Evolutionary conservation across 2,888 invertebrate species (phyloP).

Genomic region (Synergus umbraculus): DNA sequence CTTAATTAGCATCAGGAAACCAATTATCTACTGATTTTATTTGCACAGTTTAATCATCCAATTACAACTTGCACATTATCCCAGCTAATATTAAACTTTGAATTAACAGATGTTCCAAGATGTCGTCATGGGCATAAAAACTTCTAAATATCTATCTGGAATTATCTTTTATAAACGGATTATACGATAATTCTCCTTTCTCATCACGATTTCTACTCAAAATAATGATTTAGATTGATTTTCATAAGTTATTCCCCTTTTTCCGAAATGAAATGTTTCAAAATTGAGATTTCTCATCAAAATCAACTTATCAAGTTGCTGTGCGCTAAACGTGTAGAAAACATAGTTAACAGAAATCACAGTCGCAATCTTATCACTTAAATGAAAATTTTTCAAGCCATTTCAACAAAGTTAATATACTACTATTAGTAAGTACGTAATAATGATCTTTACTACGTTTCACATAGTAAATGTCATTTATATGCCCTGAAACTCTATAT

Average conservation of each 20-base stretch:
- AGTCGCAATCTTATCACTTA: neutral
- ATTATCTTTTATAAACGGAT: neutral
- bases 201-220: neutral
- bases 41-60: neutral
- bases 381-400: neutral
- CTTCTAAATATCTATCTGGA: neutral
- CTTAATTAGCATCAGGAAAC: neutral
- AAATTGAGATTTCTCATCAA: too few species aligned
- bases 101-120: neutral
- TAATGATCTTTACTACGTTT: too few species aligned
- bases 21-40: neutral
- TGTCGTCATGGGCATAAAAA: neutral
- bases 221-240: too few species aligned
- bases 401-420: neutral
- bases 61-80: neutral
- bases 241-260: too few species aligned
- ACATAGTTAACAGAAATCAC: neutral
- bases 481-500: neutral
- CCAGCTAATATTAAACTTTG: neutral
- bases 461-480: too few species aligned
- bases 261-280: too few species aligned
- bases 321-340: neutral
- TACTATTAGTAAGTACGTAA: too few species aligned
- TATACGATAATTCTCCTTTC: neutral
- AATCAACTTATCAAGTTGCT: too few species aligned